These are phyloP conservation scores for Agrotis puta DNA, from an alignment of 2,888 invertebrate species.

Conservation along the genomic window DNA sequence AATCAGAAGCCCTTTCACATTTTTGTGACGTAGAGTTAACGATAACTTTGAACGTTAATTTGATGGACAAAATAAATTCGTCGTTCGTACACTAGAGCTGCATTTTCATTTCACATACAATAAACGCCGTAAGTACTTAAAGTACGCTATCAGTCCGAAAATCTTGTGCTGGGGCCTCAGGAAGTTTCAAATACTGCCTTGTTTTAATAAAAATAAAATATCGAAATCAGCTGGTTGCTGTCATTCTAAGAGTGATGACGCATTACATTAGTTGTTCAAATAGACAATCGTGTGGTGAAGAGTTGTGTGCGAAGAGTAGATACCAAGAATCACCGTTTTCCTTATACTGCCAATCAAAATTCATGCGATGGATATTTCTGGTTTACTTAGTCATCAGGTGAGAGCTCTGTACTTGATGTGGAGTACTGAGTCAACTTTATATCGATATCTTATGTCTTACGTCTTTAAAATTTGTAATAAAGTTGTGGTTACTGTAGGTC, in stretches of 20 bases:
- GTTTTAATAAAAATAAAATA: too few species aligned
- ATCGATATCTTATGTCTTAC: background rate
- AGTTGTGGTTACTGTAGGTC: background rate
- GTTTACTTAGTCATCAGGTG: conserved; percentile 38
- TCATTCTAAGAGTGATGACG: conserved; percentile 10
- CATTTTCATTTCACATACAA: too few species aligned
- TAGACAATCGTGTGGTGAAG: conserved; percentile 43
- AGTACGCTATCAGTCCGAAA: too few species aligned
- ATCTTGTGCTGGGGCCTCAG: too few species aligned
- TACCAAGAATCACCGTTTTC: conserved; percentile 36
- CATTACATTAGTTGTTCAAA: conserved; percentile 52
- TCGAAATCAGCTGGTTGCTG: too few species aligned
- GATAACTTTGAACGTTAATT: too few species aligned
- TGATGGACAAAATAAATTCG: too few species aligned
- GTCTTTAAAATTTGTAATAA: background rate
- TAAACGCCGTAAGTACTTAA: too few species aligned
- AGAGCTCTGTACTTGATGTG: conserved; percentile 19
- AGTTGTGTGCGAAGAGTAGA: conserved; percentile 19
- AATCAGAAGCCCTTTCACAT: too few species aligned
- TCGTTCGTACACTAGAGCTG: too few species aligned
- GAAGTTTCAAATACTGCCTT: too few species aligned
- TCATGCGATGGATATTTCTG: conserved; percentile 31
- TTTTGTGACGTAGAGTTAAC: too few species aligned
- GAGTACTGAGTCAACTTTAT: conserved; percentile 32
- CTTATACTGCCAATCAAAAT: conserved; percentile 46